These are phyloP conservation scores for Hybognathus amarus DNA, from an alignment of 2,797 vertebrate species.

Conservation along the genomic window DNA sequence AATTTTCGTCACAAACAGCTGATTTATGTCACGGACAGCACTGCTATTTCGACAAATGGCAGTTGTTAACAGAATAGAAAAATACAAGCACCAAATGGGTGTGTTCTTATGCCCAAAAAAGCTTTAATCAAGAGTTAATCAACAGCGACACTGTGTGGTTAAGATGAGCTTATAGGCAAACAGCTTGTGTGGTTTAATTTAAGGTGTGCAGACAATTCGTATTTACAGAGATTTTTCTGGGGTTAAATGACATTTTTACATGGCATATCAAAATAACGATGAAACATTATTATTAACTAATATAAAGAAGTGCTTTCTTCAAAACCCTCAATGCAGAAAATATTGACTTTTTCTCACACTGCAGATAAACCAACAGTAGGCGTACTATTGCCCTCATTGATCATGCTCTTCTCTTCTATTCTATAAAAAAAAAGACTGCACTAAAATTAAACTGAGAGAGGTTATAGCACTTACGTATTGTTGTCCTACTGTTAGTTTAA, in stretches of 20 bases:
- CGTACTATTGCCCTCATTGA: too few species aligned
- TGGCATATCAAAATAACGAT: not conserved
- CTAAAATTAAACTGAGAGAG: too few species aligned
- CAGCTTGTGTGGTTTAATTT: not conserved
- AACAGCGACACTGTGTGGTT: slow-evolving; percentile 59
- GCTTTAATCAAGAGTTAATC: slow-evolving; percentile 39
- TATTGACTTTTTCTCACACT: not conserved
- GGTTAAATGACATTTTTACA: not conserved
- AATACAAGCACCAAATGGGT: slow-evolving; percentile 25
- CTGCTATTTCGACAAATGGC: not conserved
- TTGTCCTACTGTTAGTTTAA: too few species aligned
- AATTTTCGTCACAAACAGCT: not conserved
- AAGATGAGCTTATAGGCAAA: not conserved
- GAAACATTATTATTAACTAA: too few species aligned
- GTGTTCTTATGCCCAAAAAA: slow-evolving; percentile 12
- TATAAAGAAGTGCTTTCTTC: not conserved
- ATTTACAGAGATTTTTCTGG: not conserved
- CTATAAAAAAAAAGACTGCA: too few species aligned
- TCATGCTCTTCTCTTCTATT: too few species aligned
- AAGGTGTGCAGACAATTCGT: not conserved
- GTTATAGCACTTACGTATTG: too few species aligned
- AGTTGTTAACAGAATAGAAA: not conserved
- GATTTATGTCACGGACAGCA: not conserved
- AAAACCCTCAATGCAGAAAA: not conserved
- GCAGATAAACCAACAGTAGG: not conserved